Percentiles rank a stretch among this genome's conserved stretches.
Evolutionary conservation across 2,113 vertebrate genomes (phyloP).

Genomic region (Thryonomys swinderianus): DNA sequence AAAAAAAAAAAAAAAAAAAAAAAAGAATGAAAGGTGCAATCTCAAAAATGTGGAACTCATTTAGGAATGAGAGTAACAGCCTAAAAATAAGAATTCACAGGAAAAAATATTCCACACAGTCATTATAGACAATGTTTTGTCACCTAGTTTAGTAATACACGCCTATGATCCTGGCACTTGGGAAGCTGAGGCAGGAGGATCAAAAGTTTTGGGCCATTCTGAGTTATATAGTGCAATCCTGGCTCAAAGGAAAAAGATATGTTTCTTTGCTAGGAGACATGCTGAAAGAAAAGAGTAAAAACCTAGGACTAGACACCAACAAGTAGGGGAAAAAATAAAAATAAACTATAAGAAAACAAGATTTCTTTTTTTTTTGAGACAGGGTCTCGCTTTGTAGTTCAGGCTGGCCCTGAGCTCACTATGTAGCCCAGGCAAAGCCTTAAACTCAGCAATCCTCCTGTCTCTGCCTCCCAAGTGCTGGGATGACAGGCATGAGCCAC

Average conservation of each 20-base stretch:
- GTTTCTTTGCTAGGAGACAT: neutral
- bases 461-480: too few species aligned
- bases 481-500: too few species aligned
- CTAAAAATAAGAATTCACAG: conserved; percentile 3
- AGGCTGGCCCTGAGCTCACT: too few species aligned
- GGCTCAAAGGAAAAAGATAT: neutral
- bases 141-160: neutral
- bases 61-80: neutral
- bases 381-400: too few species aligned
- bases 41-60: conserved; percentile 15
- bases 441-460: too few species aligned
- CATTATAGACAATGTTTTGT: neutral
- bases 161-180: neutral
- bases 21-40: neutral
- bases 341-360: neutral
- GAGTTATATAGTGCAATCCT: neutral
- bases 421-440: too few species aligned
- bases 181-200: neutral
- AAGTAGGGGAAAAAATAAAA: neutral
- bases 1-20: neutral
- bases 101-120: neutral
- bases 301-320: neutral
- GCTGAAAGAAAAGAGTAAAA: neutral
- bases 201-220: neutral
- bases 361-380: neutral